Base-by-base conservation (phyloP, 37 sponge, comb jelly and placozoan genomes). In the Tethya wilhelma region DNA sequence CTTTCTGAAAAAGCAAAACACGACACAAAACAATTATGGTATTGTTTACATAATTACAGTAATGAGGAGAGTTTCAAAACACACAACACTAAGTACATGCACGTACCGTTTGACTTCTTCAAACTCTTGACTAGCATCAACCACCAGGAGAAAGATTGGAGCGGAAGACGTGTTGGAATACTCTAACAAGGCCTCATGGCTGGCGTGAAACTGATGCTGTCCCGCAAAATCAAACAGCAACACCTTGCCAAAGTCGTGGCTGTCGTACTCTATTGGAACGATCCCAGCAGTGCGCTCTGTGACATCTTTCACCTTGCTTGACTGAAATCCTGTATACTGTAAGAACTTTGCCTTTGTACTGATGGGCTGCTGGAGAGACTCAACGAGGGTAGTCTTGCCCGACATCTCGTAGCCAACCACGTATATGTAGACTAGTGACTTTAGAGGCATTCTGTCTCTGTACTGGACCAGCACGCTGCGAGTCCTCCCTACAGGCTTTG, bases 211-310 rank as follows among this genome's bases (percentile, higher is more conserved):
- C 45, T 87, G 81, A 37, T 71, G 20, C 8, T 87, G 87, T 0
- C 87, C 87, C 22, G 87, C 87, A 79, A 87, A 87, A 38, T 87
- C 87, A 73, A 55, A 87, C 5, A 87, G 34, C 34, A 87, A 39
- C 1, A 87, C 69, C 17, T 73, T 49, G 12, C 87, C 87, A 67
- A 80, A 80, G 2, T 87, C 75, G 7, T 67, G 67, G 41, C 81
- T 79, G 5, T 79, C 58, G n/a, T 67, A 71, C 39, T 78, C 65
- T 20, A 55, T 56, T 2, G 87, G 80, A 59, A 80, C 46, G 38
- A 87, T 74, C 2, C 87, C 87, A 59, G 80, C 81, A 3, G 87
- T 87, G 34, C 38, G 56, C 4, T 67, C 69, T 9, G 12, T 14
- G 1, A 64, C 74, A 42, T 68, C 41, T 0, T 1, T 78, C 2